These are phyloP conservation scores for Diprion similis DNA, from an alignment of 1,140 invertebrate genomes.

Conservation along the genomic window DNA sequence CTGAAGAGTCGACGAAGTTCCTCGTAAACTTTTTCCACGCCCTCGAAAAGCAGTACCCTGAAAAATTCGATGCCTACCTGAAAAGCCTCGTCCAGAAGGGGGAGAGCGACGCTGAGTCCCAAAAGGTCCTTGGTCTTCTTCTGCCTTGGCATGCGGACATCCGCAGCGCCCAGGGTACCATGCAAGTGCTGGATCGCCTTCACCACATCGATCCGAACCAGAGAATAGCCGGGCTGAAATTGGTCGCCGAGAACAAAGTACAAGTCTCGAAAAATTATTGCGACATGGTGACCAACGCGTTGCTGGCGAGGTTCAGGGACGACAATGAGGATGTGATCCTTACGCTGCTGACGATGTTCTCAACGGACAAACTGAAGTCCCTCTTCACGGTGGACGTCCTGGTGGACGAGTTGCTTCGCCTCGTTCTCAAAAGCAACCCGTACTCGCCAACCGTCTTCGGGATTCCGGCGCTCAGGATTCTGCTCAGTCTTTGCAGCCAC, in stretches of 20 bases:
- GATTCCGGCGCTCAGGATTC: conserved; percentile 47
- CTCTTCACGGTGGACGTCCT: conserved; percentile 41
- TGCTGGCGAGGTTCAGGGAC: conserved; percentile 50
- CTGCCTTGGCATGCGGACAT: conserved; percentile 47
- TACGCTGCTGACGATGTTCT: conserved; percentile 40
- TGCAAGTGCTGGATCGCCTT: conserved; percentile 70
- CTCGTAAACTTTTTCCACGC: conserved; percentile 54
- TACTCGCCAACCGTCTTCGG: conserved; percentile 37
- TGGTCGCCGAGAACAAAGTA: conserved; percentile 35
- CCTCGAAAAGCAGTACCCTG: conserved; percentile 71
- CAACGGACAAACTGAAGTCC: conserved; percentile 41
- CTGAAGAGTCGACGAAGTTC: conserved; percentile 35
- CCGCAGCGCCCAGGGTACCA: conserved; percentile 52
- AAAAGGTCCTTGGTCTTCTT: conserved; percentile 43
- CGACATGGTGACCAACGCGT: conserved; percentile 40
- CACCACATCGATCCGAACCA: conserved; percentile 70
- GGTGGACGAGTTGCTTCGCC: conserved; percentile 45
- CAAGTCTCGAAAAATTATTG: conserved; percentile 43
- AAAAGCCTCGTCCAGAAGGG: conserved; percentile 43
- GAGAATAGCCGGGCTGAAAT: conserved; percentile 66
- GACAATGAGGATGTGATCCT: conserved; percentile 45
- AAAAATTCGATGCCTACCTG: conserved; percentile 67
- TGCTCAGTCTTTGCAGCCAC: conserved; percentile 45
- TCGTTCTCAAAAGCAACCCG: conserved; percentile 49
- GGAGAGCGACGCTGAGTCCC: conserved; percentile 32